Evolutionary conservation across 2,113 vertebrate genomes (phyloP).

Genomic region (Alaudala cheleensis): DNA sequence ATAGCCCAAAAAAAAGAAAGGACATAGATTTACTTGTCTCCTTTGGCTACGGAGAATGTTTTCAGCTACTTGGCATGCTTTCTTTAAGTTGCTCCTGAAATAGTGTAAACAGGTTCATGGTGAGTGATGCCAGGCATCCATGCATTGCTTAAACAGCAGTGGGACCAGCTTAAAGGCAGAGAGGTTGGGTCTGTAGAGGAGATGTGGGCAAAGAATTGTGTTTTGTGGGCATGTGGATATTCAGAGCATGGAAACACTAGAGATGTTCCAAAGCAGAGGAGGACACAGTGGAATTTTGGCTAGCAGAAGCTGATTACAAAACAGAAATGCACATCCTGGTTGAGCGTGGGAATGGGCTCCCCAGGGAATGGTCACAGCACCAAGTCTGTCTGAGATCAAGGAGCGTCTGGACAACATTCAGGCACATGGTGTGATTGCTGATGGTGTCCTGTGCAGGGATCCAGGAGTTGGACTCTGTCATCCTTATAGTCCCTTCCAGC

Average conservation of each 20-base stretch:
- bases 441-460: neutral
- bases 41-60: neutral
- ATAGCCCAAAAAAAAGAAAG: neutral
- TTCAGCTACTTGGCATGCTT: neutral
- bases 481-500: neutral
- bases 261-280: neutral
- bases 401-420: neutral
- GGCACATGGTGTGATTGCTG: neutral
- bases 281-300: neutral
- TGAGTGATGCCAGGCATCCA: neutral
- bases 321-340: neutral
- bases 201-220: neutral
- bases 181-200: too few relatives aligned
- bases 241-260: accelerated
- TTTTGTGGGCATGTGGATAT: neutral
- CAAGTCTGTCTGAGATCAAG: neutral
- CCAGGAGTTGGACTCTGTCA: accelerated
- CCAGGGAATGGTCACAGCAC: neutral
- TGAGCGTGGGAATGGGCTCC: accelerated
- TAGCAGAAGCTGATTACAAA: neutral
- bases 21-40: neutral
- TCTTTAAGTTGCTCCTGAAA: neutral
- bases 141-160: neutral
- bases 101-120: neutral
- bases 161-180: neutral